Evolutionary conservation across 2,797 vertebrate species (phyloP).

Genomic region (Dallia pectoralis): DNA sequence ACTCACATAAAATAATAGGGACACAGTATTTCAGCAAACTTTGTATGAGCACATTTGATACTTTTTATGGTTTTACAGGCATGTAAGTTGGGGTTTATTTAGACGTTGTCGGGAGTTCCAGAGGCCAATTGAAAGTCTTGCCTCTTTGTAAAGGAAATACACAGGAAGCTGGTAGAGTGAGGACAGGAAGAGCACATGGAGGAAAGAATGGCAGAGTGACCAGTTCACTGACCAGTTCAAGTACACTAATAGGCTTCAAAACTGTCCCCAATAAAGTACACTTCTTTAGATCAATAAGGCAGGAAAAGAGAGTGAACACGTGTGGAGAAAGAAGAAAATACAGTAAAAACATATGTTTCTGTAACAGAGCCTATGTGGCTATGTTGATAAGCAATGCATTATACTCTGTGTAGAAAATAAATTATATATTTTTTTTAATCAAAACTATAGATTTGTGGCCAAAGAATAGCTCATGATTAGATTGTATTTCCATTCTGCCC

Average conservation of each 20-base stretch:
- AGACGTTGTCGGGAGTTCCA: slow-evolving; percentile 60
- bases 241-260: slow-evolving; percentile 10
- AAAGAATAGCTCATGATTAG: no score
- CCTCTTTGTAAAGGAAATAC: slow-evolving; percentile 52
- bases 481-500: no score
- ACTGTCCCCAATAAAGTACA: background rate
- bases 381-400: background rate
- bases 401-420: background rate
- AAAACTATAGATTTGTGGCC: no score
- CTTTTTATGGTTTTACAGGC: background rate
- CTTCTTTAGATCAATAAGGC: background rate
- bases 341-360: no score
- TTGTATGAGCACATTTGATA: background rate
- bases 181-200: slow-evolving; percentile 63
- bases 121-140: slow-evolving; percentile 23
- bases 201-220: slow-evolving; percentile 49
- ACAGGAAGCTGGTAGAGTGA: slow-evolving; percentile 62
- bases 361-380: no score
- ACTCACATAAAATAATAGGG: background rate
- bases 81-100: slow-evolving; percentile 50
- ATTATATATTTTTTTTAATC: no score
- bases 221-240: slow-evolving; percentile 43
- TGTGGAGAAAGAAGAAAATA: background rate
- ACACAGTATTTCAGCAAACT: background rate
- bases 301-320: background rate